phyloP scores from a whole-genome alignment of 2,797 vertebrate genomes.

The Girardinus metallicus region DNA sequence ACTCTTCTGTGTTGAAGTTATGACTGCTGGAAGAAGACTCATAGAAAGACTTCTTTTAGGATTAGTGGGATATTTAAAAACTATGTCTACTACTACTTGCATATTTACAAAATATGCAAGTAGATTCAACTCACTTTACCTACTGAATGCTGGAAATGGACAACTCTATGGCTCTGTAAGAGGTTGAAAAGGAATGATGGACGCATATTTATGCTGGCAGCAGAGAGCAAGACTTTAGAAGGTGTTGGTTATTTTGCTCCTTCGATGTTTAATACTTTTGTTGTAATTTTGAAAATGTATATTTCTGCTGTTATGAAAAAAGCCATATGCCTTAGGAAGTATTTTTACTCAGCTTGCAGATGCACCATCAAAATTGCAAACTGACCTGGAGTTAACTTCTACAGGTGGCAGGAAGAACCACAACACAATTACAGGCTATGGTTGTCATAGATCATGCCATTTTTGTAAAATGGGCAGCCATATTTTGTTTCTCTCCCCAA shows the following conservation, averaged over 20 bases:
- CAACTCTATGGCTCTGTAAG: background rate
- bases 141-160: background rate
- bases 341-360: background rate
- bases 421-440: background rate
- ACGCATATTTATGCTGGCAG: background rate
- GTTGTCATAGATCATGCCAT: background rate
- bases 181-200: too few relatives aligned
- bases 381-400: background rate
- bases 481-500: too few relatives aligned
- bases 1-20: background rate
- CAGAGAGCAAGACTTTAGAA: background rate
- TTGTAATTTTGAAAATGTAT: background rate
- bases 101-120: too few relatives aligned
- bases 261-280: background rate
- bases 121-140: background rate
- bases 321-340: background rate
- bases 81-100: too few relatives aligned
- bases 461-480: background rate
- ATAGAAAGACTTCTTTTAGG: background rate
- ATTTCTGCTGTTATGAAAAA: background rate
- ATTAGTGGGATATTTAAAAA: background rate
- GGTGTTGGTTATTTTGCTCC: background rate
- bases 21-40: background rate
- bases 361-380: background rate
- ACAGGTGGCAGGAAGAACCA: background rate